phyloP scores from a whole-genome alignment of 2,888 invertebrate genomes.

The Drosophila heteroneura region DNA sequence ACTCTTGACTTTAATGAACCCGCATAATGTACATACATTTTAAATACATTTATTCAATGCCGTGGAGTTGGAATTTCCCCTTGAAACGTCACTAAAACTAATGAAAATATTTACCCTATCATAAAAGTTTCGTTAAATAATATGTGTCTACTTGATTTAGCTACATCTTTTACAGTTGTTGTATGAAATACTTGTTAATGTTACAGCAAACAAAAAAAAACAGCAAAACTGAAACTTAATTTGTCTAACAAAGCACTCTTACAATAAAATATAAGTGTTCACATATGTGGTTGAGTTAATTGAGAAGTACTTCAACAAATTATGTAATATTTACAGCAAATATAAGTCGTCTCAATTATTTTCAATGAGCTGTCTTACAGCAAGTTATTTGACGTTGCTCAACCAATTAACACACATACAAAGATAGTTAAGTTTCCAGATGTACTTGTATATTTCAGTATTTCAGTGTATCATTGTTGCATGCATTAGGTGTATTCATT shows the following conservation, averaged over 20 bases:
- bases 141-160: neutral
- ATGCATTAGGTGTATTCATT: constrained; percentile 22
- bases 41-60: neutral
- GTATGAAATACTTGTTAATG: neutral
- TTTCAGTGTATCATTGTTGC: constrained; percentile 3
- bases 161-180: neutral
- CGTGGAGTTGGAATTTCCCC: neutral
- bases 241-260: neutral
- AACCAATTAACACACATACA: constrained; percentile 4
- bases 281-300: neutral
- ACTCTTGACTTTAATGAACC: neutral
- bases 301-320: neutral
- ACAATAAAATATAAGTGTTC: neutral
- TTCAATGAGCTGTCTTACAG: neutral
- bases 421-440: neutral
- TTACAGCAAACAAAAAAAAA: neutral
- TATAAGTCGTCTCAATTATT: neutral
- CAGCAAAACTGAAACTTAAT: neutral
- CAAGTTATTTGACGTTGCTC: neutral
- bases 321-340: constrained; percentile 4
- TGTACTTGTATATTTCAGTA: constrained; percentile 5
- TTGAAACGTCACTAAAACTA: neutral
- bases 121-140: neutral
- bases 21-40: neutral
- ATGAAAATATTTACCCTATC: neutral